Base-by-base conservation (phyloP, 2,797 vertebrate species). In the Lutjanus campechanus region DNA sequence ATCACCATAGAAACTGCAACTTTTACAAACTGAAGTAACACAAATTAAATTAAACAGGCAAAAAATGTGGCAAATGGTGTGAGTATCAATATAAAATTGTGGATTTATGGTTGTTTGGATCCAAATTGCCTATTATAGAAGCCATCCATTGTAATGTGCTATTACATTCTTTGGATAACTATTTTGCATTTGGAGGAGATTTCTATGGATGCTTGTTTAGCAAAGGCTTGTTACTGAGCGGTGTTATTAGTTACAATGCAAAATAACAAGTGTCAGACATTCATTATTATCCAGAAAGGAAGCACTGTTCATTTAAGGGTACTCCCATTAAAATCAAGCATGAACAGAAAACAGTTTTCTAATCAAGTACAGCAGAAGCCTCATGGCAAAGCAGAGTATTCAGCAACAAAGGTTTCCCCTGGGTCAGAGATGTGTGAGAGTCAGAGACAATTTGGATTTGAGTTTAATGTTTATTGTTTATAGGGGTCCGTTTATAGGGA, bases 1-100 rank as follows among this genome's bases (percentile, higher is more conserved):
- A 84, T 83, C 72, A 65, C 77, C 70, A 83, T 64, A 83, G 85
- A 82, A 88, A 83, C 71, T 60, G n/a, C 51, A 43, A 51, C 59
- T 74, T 60, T 64, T 49, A 55, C 16, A 49, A 29, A 78, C 6
- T 8, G 54, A 51, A 64, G 69, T 16, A 8, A 63, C 16, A 61
- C n/a, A 11, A 69, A 64, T 68, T 8, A 40, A 50, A 58, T 55
- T 40, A 63, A 70, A 66, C 4, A 2, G 1, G 9, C 9, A 41
- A 20, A 47, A 8, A 17, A 47, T 17, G 4, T 13, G 29, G 25
- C 19, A 17, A 59, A 25, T 49, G 17, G 49, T 17, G 5, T 29
- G 54, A 36, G 3, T 7, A 74, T 68, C 19, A 61, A 63, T 25
- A 5, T 49, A 9, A 54, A 29, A 44, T n/a, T 49, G 12, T 55